These are phyloP conservation scores for Takifugu ocellatus DNA, from an alignment of 2,797 vertebrate genomes.

Conservation along the genomic window DNA sequence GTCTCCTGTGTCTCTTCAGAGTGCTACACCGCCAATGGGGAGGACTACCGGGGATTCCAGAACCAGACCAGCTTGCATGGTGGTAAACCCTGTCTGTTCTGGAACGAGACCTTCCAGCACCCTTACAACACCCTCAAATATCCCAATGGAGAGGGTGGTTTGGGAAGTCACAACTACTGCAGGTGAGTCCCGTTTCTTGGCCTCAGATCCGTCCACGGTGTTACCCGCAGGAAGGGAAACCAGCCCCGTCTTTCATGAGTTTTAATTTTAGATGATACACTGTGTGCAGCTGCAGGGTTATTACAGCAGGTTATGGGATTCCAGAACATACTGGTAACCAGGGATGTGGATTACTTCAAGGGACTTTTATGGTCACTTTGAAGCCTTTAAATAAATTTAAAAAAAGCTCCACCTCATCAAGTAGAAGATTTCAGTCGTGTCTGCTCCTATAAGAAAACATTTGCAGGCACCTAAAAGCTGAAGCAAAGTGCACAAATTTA, in stretches of 20 bases:
- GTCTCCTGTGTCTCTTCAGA: constrained; percentile 70
- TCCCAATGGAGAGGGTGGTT: constrained; percentile 91
- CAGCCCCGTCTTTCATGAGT: too few relatives aligned
- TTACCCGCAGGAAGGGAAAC: too few relatives aligned
- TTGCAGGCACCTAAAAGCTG: too few relatives aligned
- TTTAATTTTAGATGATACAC: too few relatives aligned
- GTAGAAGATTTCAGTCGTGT: too few relatives aligned
- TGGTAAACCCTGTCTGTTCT: constrained; percentile 92
- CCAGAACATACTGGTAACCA: too few relatives aligned
- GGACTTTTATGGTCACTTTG: too few relatives aligned
- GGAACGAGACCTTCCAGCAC: constrained; percentile 97
- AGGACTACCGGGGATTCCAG: constrained; percentile 91
- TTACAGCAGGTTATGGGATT: too few relatives aligned
- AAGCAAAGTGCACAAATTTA: too few relatives aligned
- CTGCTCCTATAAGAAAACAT: too few relatives aligned
- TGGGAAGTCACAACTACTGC: constrained; percentile 95
- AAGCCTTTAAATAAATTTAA: background rate
- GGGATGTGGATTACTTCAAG: too few relatives aligned
- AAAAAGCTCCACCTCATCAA: background rate
- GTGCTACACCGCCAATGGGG: constrained; percentile 94
- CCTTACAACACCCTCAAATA: constrained; percentile 96
- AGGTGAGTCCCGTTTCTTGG: constrained; percentile 70
- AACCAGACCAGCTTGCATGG: constrained; percentile 86
- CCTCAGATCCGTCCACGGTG: background rate
- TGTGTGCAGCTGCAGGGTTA: too few relatives aligned